Evolutionary conservation across 2,888 invertebrate genomes (phyloP).

Genomic region (Orthosia gracilis): DNA sequence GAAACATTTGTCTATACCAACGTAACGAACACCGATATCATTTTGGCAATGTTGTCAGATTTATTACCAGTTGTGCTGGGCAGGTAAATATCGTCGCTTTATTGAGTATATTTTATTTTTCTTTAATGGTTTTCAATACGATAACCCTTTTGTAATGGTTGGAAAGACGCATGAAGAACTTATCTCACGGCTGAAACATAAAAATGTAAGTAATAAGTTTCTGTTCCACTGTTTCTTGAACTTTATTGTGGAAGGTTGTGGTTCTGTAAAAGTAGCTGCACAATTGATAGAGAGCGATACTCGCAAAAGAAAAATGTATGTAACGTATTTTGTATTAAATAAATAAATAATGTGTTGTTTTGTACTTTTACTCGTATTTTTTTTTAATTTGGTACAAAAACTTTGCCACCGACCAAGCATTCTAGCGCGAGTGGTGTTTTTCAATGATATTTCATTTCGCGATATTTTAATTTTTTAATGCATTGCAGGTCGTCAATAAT

Average conservation of each 20-base stretch:
- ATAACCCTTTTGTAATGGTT: slow-evolving; percentile 77
- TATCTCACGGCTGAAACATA: slow-evolving; percentile 71
- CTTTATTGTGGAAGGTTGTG: slow-evolving; percentile 89
- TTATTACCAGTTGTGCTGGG: slow-evolving; percentile 89
- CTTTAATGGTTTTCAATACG: slow-evolving; percentile 81
- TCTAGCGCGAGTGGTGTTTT: slow-evolving; percentile 70
- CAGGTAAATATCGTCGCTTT: slow-evolving; percentile 89
- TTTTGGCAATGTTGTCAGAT: slow-evolving; percentile 89
- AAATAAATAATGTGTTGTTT: slow-evolving; percentile 49
- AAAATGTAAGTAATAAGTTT: slow-evolving; percentile 80
- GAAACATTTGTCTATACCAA: slow-evolving; percentile 83
- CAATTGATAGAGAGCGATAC: slow-evolving; percentile 87
- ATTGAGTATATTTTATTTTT: slow-evolving; percentile 85
- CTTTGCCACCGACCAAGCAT: slow-evolving; percentile 68
- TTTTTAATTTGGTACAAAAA: slow-evolving; percentile 57
- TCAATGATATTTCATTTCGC: slow-evolving; percentile 79
- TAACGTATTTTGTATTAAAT: slow-evolving; percentile 67
- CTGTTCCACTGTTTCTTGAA: slow-evolving; percentile 83
- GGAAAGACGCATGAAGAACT: slow-evolving; percentile 75
- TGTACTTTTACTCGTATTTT: slow-evolving; percentile 50
- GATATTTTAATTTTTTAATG: slow-evolving; percentile 87
- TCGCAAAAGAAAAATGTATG: slow-evolving; percentile 83
- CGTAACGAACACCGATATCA: slow-evolving; percentile 76
- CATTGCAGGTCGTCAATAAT: slow-evolving; percentile 86
- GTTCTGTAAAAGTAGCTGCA: slow-evolving; percentile 89